A percentile compares a stretch with the other conserved stretches of the same genome.
Conservation (phyloP, 2,888 invertebrate genomes). For the Mylabris sibirica region DNA sequence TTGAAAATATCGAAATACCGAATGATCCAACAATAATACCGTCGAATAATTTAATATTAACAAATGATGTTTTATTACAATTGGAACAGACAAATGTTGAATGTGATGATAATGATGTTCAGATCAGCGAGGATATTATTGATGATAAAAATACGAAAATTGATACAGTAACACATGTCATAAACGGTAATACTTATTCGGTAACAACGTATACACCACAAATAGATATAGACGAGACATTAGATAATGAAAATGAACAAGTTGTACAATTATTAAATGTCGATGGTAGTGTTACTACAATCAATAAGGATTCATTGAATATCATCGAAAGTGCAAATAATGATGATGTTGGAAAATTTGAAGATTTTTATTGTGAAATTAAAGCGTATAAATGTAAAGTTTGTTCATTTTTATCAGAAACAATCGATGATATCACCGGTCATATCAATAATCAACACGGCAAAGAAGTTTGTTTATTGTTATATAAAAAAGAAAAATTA, state of each 20-base stretch:
- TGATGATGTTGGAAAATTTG: conserved; percentile 30
- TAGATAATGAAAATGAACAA: conserved; percentile 32
- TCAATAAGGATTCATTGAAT: conserved; percentile 38
- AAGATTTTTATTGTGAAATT: conserved; percentile 50
- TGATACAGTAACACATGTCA: conserved; percentile 23
- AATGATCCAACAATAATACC: conserved; percentile 43
- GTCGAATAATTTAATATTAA: conserved; percentile 44
- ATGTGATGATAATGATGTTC: conserved; percentile 11
- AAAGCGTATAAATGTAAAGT: conserved; percentile 56
- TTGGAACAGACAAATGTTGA: conserved; percentile 28
- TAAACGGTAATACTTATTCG: conserved; percentile 27
- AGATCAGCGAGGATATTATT: background rate
- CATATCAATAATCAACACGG: conserved; percentile 51
- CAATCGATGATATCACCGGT: conserved; percentile 47
- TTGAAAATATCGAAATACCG: conserved; percentile 39
- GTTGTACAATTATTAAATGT: conserved; percentile 47
- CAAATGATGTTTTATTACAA: conserved; percentile 46
- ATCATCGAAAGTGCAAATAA: background rate
- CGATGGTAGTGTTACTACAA: conserved; percentile 45
- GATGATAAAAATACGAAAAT: conserved; percentile 16
- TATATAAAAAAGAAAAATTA: background rate
- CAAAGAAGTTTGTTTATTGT: conserved; percentile 39
- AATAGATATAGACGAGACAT: conserved; percentile 17
- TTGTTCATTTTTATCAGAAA: conserved; percentile 54
- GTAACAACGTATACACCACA: conserved; percentile 11